Base-by-base conservation (phyloP, 2,113 vertebrate species). In the Malurus melanocephalus region DNA sequence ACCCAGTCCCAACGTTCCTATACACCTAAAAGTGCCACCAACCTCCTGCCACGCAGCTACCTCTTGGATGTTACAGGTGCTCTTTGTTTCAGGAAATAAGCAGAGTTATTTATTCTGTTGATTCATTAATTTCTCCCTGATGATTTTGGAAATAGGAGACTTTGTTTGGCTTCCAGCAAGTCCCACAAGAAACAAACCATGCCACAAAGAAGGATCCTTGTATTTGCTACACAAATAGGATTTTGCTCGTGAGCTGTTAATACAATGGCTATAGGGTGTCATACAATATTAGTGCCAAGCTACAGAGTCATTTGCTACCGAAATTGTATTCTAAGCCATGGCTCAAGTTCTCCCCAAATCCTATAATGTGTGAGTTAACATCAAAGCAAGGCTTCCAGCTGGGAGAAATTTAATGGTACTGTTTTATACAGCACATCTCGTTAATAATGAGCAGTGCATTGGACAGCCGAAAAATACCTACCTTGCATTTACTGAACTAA, bases 41-140 rank as follows among this genome's bases (percentile, higher is more conserved):
- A 48, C 17, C 52, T 80, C 55, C 45, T 56, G 74, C 69, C 83
- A 92, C 35, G 51, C 59, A 81, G 77, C 67, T 81, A 43, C n/a
- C 24, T 27, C 30, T 71, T 79, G 33, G 19, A 57, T 3, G 4
- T 81, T 26, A 93, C 94, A 92, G 92, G 88, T 93, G 80, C 46
- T 80, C 84, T 89, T 93, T 94, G 62, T 91, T 83, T 93, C 60
- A 65, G 68, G 69, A 68, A 93, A 85, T 64, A 94, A 90, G 69
- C 38, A 85, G 45, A 30, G 46, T 90, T 61, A 92, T 94, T 92
- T 91, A 78, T 32, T 59, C 16, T 72, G 38, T 53, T 92, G 52
- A 86, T 56, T 59, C 43, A 87, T 89, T 87, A 61, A 57, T 67
- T 66, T 93, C 46, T 92, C 79, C 46, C 33, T 82, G 55, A 30